These are phyloP conservation scores for Gibbula magus DNA, from an alignment of 2,888 invertebrate species.

Conservation along the genomic window DNA sequence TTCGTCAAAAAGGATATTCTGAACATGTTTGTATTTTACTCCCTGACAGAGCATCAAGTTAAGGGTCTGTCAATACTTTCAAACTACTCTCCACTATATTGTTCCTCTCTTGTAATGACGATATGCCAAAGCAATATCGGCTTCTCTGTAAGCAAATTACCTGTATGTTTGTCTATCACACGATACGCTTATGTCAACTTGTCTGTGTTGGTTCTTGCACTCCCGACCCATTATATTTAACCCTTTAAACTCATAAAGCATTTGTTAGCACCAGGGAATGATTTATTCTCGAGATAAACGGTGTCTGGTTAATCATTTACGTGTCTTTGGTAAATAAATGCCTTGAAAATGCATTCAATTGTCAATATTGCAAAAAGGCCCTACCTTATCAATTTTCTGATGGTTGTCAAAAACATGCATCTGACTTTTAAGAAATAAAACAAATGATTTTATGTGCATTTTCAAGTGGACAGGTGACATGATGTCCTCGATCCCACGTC, in stretches of 20 bases:
- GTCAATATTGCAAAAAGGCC: too few relatives aligned
- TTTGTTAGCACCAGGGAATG: too few relatives aligned
- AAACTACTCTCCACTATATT: background rate
- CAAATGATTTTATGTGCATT: too few relatives aligned
- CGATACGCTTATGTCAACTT: background rate
- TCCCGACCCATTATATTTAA: constrained; percentile 3
- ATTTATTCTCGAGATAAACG: too few relatives aligned
- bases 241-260: background rate
- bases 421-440: too few relatives aligned
- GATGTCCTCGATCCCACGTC: too few relatives aligned
- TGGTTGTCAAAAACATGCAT: too few relatives aligned
- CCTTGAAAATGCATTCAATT: too few relatives aligned
- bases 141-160: constrained; percentile 2
- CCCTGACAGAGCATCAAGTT: background rate
- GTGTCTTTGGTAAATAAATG: too few relatives aligned
- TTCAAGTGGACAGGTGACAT: too few relatives aligned
- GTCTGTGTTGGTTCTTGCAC: background rate
- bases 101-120: background rate
- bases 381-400: too few relatives aligned
- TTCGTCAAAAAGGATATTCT: constrained; percentile 8
- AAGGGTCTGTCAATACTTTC: background rate
- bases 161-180: constrained; percentile 1
- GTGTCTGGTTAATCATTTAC: too few relatives aligned
- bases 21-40: constrained; percentile 5
- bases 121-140: background rate